Evolutionary conservation across 2,797 vertebrate genomes (phyloP), one percentile per base, ranked within the genome.

Genomic region (Australoheros facetus): DNA sequence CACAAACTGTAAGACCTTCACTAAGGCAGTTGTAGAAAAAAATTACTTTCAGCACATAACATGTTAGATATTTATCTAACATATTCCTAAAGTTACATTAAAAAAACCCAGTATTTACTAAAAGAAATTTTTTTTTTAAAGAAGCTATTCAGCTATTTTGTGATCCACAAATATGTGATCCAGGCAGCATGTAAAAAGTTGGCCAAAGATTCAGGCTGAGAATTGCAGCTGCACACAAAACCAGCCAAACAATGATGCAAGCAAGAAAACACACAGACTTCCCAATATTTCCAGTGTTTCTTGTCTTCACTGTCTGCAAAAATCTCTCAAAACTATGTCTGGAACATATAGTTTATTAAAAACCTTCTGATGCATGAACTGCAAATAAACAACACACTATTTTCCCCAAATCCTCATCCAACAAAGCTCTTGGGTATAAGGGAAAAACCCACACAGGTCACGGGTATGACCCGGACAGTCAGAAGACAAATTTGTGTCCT

Each of bases 381-480:
- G 60, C 17, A 66, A 48, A 45, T 28, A 66, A 17, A 66, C 60
- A 19, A 17, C 21, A 17, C 0, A 3, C 13, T 26, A 34, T 17
- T 64, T 42, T 42, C 37, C 37, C 60, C 37, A 64, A 42, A 64
- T 62, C 21, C 60, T 64, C 0, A 17, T 45, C 42, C 60, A 64
- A 45, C 21, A 17, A 45, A 39, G 0, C 16, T 51, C 48, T 11
- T 3, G 11, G 37, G n/a, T 42, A 45, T 26, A 14, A 28, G 60
- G 14, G 10, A 0, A 45, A 64, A 45, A 17, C 42, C 0, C 3
- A 17, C 26, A 64, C 60, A 42, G 21, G 37, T 8, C 0, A 7
- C 13, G 0, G 13, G 2, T 0, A 3, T 16, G 12, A 42, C 39
- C 39, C 5, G 39, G 12, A 13, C 42, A 42, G 0, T 62, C 39